These are phyloP conservation scores for Euura saliciscinereae DNA, from an alignment of 1,140 invertebrate species.

Conservation along the genomic window DNA sequence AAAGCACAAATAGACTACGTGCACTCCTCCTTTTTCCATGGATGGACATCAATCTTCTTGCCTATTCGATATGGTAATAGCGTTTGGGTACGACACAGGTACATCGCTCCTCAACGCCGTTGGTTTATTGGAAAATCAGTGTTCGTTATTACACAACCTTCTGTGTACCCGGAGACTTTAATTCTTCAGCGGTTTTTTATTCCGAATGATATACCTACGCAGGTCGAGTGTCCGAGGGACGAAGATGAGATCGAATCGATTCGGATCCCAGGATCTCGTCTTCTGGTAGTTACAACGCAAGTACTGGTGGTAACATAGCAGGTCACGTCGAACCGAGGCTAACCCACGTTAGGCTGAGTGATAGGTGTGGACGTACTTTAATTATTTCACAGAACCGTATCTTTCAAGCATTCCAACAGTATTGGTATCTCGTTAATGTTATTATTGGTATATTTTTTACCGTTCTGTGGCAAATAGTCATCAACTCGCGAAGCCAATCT, in stretches of 20 bases:
- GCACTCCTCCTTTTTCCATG: neutral
- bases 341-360: slow-evolving; percentile 12
- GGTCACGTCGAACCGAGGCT: slow-evolving; percentile 7
- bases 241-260: no score
- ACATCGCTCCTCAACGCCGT: neutral
- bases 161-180: neutral
- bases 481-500: neutral
- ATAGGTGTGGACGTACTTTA: slow-evolving; percentile 13
- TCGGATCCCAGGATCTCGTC: neutral
- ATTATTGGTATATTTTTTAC: neutral
- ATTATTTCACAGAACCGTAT: slow-evolving; percentile 15
- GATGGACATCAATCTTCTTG: neutral
- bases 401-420: slow-evolving; percentile 8
- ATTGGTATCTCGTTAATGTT: neutral
- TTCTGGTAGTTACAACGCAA: neutral
- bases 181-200: neutral
- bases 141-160: neutral
- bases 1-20: neutral
- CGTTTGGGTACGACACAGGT: neutral
- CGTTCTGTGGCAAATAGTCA: neutral
- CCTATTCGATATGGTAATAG: neutral
- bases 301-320: neutral
- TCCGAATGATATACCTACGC: neutral
- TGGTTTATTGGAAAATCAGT: slow-evolving; percentile 1
- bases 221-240: no score